Percentiles rank a stretch among this genome's conserved stretches.
Evolutionary conservation across 2,797 vertebrate genomes (phyloP).

Genomic region (Schizopygopsis pylzovi): DNA sequence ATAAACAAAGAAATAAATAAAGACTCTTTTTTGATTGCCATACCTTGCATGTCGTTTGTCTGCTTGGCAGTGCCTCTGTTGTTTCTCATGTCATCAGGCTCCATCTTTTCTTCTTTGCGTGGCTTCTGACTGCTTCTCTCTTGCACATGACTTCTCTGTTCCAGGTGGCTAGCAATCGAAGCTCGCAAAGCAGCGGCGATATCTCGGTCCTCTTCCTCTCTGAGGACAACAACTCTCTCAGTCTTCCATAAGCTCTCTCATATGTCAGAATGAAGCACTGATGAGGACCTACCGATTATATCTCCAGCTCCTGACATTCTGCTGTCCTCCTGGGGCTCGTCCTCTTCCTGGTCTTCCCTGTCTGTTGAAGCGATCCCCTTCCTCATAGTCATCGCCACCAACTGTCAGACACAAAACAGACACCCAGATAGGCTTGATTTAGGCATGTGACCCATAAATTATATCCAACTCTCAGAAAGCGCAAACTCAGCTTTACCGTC

Average conservation of each 20-base stretch:
- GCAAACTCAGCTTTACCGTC: constrained; percentile 79
- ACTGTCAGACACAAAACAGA: constrained; percentile 71
- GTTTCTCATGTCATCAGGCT: constrained; percentile 74
- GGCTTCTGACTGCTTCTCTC: constrained; percentile 81
- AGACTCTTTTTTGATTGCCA: too few species aligned
- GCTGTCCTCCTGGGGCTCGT: constrained; percentile 79
- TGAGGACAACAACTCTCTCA: constrained; percentile 61
- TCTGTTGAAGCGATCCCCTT: constrained; percentile 85
- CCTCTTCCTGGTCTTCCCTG: constrained; percentile 78
- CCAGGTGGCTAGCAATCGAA: constrained; percentile 80
- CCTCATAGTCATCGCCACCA: constrained; percentile 90
- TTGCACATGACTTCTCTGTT: constrained; percentile 76
- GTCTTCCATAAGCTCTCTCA: neutral
- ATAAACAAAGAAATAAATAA: neutral
- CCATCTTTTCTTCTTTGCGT: constrained; percentile 82
- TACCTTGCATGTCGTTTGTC: constrained; percentile 71
- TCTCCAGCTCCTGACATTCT: constrained; percentile 93
- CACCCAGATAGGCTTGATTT: constrained; percentile 17
- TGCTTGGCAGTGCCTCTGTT: constrained; percentile 70
- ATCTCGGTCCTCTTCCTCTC: constrained; percentile 94
- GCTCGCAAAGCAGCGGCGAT: constrained; percentile 90
- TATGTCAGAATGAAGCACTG: neutral
- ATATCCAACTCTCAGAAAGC: neutral
- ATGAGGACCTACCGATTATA: constrained; percentile 86
- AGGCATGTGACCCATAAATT: neutral